Conservation (phyloP, 2,797 vertebrate genomes). For the Oreochromis mossambicus region DNA sequence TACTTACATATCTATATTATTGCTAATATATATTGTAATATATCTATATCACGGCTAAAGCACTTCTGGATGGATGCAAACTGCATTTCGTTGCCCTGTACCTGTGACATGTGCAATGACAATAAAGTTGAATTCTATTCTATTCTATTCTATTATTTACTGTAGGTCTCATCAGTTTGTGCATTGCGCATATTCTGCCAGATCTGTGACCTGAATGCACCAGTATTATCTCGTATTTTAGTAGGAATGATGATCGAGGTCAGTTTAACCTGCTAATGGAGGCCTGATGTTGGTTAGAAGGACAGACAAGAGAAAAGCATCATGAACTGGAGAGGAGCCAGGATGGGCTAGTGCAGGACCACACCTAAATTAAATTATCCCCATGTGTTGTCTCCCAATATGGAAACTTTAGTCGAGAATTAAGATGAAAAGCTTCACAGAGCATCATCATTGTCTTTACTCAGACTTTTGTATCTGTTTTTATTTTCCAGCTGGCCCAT, state of each 20-base stretch:
- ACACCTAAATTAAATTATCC: not conserved
- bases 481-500: slow-evolving; percentile 81
- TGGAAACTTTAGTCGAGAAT: not conserved
- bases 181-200: slow-evolving; percentile 26
- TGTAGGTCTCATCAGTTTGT: slow-evolving; percentile 5
- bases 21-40: too few species aligned
- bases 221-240: slow-evolving; percentile 6
- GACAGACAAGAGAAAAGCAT: not conserved
- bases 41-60: too few species aligned
- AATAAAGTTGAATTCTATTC: too few species aligned
- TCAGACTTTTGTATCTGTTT: not conserved
- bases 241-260: not conserved
- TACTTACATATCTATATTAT: too few species aligned
- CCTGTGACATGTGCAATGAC: too few species aligned
- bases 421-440: not conserved
- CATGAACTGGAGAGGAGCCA: slow-evolving; percentile 19
- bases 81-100: too few species aligned
- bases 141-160: too few species aligned
- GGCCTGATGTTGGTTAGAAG: slow-evolving; percentile 22
- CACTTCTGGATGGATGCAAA: too few species aligned
- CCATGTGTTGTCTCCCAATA: not conserved
- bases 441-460: not conserved
- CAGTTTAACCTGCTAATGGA: slow-evolving; percentile 70
- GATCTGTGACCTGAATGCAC: not conserved
- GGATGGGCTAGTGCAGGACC: not conserved